Evolutionary conservation across 1,140 invertebrate species (phyloP).

Genomic region (Dendrolimus punctatus): DNA sequence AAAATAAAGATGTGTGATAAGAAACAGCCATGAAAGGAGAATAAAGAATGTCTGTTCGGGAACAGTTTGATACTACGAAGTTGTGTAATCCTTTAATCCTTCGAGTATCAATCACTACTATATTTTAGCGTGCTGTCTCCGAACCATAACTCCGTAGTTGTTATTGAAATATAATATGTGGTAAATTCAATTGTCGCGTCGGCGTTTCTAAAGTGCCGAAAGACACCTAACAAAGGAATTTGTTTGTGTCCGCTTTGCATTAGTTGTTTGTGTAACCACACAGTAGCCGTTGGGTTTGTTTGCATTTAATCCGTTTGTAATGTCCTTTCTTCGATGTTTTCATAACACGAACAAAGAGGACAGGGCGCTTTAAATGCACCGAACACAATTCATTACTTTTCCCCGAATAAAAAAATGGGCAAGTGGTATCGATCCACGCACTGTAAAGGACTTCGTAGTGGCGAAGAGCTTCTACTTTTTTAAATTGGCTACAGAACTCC

Average conservation of each 20-base stretch:
- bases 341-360: conserved; percentile 40
- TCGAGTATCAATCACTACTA: conserved; percentile 52
- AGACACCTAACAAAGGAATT: conserved; percentile 42
- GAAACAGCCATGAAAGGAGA: conserved; percentile 8
- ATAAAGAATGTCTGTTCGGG: conserved; percentile 30
- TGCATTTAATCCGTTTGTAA: conserved; percentile 62
- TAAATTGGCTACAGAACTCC: no score
- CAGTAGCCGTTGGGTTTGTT: conserved; percentile 52
- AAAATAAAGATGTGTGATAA: neutral
- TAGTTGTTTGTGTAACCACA: conserved; percentile 58
- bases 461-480: no score
- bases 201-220: conserved; percentile 15
- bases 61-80: conserved; percentile 37
- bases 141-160: no score
- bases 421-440: no score
- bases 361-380: conserved; percentile 19
- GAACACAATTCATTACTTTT: no score
- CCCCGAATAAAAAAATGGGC: no score
- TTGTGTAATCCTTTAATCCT: conserved; percentile 58
- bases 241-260: conserved; percentile 56
- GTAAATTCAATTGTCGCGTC: no score
- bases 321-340: conserved; percentile 50
- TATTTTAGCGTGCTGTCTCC: no score
- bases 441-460: no score
- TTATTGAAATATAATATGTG: no score